Base-by-base conservation (phyloP, 1,140 invertebrate species). In the Camponotus floridanus region DNA sequence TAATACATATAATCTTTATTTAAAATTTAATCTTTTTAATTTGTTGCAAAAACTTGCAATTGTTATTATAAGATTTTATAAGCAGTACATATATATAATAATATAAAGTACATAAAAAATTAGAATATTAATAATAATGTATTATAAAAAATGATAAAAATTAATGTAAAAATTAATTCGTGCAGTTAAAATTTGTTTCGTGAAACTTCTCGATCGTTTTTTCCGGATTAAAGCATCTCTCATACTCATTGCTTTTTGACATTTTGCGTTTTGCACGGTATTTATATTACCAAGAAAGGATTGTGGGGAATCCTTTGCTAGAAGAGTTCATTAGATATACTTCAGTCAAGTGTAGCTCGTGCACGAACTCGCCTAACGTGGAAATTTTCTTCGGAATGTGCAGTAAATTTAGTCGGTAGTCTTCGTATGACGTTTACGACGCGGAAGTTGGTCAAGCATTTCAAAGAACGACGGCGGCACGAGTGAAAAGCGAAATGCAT, bases 381-480 rank as follows among this genome's bases (percentile, higher is more conserved):
- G 64, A 80, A 80, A 68, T 80, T 80, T 80, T 74, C 76, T 31
- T 26, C 15, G 76, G 64, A 68, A 80, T 48, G 76, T 39, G 76
- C 76, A 55, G 64, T 80, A 80, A 80, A 68, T 80, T 68, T 59
- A 80, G 64, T 15, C 33, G 64, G 64, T 80, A 80, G 76, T 80
- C 64, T 80, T 68, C 76, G 62, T 21, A 39, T 80, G 76, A 64
- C 76, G 76, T 80, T 80, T 80, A 80, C 64, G 76, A 80, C 64
- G 64, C 76, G 64, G 76, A 80, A 80, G 64, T 80, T 55, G 76
- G 61, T 39, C 76, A 55, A 55, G 33, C 64, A 45, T 48, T 80
- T 55, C 33, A 80, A 68, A 68, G 64, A 80, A 42, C 57, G 59
- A 13, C 74, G 39, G 33, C 36, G 57, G 59, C 76, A 42, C 45